Conservation (phyloP, 1,140 invertebrate genomes). For the Tyrophagus putrescentiae region DNA sequence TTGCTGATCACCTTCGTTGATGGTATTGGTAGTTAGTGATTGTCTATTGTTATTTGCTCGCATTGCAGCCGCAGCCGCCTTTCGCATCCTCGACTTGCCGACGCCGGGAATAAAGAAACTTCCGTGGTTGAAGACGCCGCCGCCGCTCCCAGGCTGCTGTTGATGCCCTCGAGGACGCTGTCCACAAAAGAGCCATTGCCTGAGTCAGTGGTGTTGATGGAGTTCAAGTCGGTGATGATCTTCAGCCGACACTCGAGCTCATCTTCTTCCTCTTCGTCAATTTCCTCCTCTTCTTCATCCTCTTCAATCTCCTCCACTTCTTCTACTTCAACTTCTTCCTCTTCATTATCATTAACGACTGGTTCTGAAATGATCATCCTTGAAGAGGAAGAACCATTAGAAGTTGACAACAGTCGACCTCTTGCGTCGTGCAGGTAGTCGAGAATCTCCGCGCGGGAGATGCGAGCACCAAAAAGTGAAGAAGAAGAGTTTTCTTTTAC, state of each 20-base stretch:
- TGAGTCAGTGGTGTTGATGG: conserved; percentile 14
- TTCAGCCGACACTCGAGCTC: not conserved
- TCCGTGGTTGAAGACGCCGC: not conserved
- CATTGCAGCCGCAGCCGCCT: not conserved
- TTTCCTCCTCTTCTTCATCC: conserved; percentile 17
- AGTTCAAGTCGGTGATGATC: not conserved
- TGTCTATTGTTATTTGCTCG: not conserved
- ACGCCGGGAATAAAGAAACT: not conserved
- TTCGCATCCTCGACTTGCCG: not conserved
- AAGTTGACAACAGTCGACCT: conserved; percentile 48
- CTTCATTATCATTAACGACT: too few relatives aligned
- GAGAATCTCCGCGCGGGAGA: conserved; percentile 67
- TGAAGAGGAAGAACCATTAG: too few relatives aligned
- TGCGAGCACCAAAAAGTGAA: conserved; percentile 8
- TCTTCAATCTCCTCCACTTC: conserved; percentile 22
- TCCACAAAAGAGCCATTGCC: not conserved
- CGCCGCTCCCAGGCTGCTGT: too few relatives aligned
- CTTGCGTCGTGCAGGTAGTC: conserved; percentile 72
- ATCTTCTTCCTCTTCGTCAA: not conserved
- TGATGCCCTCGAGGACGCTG: too few relatives aligned
- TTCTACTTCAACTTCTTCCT: conserved; percentile 19
- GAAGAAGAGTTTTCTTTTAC: not conserved
- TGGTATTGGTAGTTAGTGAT: not conserved
- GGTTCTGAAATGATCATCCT: too few relatives aligned
- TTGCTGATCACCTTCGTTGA: too few relatives aligned